Conservation (phyloP, 2,888 invertebrate species). For the Unio delphinus region DNA sequence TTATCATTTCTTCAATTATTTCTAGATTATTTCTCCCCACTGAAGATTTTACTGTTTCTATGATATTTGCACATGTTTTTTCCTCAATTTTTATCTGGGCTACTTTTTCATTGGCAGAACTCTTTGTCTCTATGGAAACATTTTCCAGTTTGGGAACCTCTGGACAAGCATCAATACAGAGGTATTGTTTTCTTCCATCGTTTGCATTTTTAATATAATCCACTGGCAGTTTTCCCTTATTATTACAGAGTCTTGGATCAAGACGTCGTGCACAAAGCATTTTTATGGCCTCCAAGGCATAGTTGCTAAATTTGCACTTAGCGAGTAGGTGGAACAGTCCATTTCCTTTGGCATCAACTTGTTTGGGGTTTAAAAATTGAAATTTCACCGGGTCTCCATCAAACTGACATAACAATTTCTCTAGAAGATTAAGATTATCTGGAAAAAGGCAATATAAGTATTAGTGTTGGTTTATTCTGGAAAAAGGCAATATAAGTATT, state of each 20-base stretch:
- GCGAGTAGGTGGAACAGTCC: conserved; percentile 45
- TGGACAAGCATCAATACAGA: not conserved
- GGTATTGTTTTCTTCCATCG: conserved; percentile 36
- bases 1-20: conserved; percentile 22
- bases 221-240: conserved; percentile 36
- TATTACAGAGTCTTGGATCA: conserved; percentile 27
- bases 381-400: conserved; percentile 32
- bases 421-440: conserved; percentile 22
- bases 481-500: no score
- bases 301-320: conserved; percentile 32
- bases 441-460: no score
- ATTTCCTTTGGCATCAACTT: conserved; percentile 33
- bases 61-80: not conserved
- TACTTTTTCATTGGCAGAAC: not conserved
- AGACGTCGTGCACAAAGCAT: conserved; percentile 33
- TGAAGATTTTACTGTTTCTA: not conserved
- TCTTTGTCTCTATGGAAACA: no score
- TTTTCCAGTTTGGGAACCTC: no score
- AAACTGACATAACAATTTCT: conserved; percentile 39
- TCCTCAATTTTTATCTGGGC: not conserved
- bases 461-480: no score
- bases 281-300: conserved; percentile 35
- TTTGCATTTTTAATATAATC: conserved; percentile 31
- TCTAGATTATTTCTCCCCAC: conserved; percentile 8
- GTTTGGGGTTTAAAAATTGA: conserved; percentile 38